phyloP scores from a whole-genome alignment of 1,140 invertebrate genomes.

The Drosophila baimaii region DNA sequence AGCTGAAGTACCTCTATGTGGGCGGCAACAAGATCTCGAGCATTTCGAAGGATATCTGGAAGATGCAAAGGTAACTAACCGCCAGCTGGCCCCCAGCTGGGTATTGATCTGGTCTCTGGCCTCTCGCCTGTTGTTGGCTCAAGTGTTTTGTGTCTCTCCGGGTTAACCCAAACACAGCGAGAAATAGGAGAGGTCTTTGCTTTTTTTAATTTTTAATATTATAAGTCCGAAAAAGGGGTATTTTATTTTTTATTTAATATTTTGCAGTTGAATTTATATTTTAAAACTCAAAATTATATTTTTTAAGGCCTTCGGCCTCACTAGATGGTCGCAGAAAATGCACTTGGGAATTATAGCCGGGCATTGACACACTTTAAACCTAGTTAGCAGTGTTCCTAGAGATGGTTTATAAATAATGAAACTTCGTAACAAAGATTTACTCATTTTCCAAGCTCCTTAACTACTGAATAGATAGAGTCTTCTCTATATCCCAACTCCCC shows the following conservation, averaged over 20 bases:
- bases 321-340: not conserved
- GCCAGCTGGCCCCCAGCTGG: not conserved
- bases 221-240: not conserved
- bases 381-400: not conserved
- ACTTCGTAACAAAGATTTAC: no score
- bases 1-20: constrained; percentile 93
- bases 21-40: constrained; percentile 94
- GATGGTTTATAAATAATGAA: not conserved
- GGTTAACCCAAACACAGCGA: not conserved
- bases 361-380: not conserved
- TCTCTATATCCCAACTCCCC: not conserved
- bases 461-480: not conserved
- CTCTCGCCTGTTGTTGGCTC: constrained; percentile 1
- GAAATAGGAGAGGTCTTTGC: not conserved
- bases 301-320: not conserved
- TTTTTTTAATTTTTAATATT: not conserved
- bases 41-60: constrained; percentile 92
- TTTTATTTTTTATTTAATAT: not conserved
- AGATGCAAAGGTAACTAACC: constrained; percentile 88
- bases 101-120: constrained; percentile 1
- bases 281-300: not conserved
- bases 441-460: not conserved
- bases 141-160: not conserved
- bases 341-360: not conserved
- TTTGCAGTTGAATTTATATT: not conserved